Percentiles rank a stretch among this genome's conserved stretches.
Conservation (phyloP, 2,888 invertebrate species). For the Ophion ellenae region DNA sequence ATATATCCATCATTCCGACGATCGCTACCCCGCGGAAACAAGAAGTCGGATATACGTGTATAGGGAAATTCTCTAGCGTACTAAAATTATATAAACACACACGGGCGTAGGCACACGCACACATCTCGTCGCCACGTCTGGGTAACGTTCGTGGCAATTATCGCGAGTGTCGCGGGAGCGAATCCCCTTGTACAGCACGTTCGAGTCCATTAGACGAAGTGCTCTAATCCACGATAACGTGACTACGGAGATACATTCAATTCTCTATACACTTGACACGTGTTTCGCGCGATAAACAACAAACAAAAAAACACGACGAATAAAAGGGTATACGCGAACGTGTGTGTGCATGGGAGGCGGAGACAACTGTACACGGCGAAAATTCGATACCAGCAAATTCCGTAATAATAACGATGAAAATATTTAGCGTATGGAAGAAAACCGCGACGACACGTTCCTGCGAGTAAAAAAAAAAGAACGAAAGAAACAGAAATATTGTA, state of each 20-base stretch:
- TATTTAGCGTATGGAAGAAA: background rate
- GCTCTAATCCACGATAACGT: constrained; percentile 58
- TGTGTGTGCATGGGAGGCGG: background rate
- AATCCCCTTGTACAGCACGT: constrained; percentile 58
- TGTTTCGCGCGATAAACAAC: constrained; percentile 1
- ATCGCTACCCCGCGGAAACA: constrained; percentile 15
- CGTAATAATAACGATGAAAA: constrained; percentile 1
- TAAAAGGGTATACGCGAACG: background rate
- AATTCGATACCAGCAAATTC: background rate
- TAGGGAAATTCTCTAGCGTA: constrained; percentile 34
- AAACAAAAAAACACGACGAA: background rate
- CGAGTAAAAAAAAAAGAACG: background rate
- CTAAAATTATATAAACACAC: constrained; percentile 36
- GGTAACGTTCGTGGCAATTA: constrained; percentile 60
- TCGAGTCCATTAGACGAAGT: constrained; percentile 64
- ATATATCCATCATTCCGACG: constrained; percentile 6
- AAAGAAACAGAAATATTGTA: constrained; percentile 71
- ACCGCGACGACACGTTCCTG: background rate
- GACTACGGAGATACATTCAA: constrained; percentile 30
- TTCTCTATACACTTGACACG: constrained; percentile 21
- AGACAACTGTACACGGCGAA: constrained; percentile 2
- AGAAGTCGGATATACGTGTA: background rate
- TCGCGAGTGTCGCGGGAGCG: constrained; percentile 59
- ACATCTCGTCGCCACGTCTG: constrained; percentile 33
- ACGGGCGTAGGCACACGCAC: background rate